phyloP scores from a whole-genome alignment of 2,797 vertebrate genomes.

The Oreochromis mossambicus region DNA sequence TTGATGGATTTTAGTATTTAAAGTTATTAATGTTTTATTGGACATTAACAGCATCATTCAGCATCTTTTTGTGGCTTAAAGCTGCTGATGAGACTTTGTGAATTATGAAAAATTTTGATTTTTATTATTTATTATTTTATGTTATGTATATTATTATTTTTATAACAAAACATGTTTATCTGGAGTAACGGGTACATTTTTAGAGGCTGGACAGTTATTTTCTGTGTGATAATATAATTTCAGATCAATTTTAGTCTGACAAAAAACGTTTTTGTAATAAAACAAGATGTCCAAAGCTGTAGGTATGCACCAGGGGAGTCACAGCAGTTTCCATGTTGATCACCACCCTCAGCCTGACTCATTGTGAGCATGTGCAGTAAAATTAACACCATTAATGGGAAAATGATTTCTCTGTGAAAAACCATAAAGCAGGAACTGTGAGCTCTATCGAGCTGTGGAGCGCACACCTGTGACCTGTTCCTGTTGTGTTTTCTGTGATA shows the following conservation, averaged over 20 bases:
- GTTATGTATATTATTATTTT: background rate
- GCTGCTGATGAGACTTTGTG: background rate
- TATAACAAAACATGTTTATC: fast-evolving
- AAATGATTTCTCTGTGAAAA: background rate
- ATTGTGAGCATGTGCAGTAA: background rate
- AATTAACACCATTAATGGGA: fast-evolving
- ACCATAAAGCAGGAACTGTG: too few relatives aligned
- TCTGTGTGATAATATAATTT: background rate
- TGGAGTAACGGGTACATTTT: background rate
- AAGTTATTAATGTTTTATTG: background rate
- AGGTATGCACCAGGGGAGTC: fast-evolving
- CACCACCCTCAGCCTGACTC: background rate
- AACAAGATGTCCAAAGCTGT: background rate
- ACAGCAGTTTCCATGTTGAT: background rate
- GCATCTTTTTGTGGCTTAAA: background rate
- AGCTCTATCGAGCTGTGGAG: background rate
- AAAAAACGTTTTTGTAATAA: background rate
- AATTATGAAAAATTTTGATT: background rate
- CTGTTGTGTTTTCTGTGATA: background rate
- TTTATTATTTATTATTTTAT: background rate
- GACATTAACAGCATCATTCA: background rate
- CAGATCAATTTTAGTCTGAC: background rate
- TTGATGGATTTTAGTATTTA: background rate
- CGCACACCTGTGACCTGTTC: background rate
- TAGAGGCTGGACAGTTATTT: background rate